A percentile compares a stretch with the other conserved stretches of the same genome.
Evolutionary conservation across 2,888 invertebrate genomes (phyloP).

Genomic region (Campopleginae sp.): DNA sequence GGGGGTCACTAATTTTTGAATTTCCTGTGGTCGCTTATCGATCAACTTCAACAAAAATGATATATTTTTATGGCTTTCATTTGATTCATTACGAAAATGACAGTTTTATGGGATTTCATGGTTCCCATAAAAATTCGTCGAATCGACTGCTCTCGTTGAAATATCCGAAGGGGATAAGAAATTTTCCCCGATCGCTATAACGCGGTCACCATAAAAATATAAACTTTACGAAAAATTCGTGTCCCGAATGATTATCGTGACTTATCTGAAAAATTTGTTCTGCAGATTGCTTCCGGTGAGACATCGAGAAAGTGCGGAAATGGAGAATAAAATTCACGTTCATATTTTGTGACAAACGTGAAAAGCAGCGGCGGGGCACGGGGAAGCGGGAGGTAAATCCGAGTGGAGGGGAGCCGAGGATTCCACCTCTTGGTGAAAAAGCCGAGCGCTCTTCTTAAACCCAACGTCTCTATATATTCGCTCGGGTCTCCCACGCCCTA

Average conservation of each 20-base stretch:
- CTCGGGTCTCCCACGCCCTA: slow-evolving; percentile 71
- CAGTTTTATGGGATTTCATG: neutral
- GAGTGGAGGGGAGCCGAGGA: slow-evolving; percentile 45
- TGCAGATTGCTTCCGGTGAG: neutral
- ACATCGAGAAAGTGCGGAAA: neutral
- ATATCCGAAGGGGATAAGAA: neutral
- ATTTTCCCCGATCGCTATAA: neutral
- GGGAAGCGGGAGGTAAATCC: slow-evolving; percentile 33
- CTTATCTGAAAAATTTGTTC: neutral
- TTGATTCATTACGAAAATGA: neutral
- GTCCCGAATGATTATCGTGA: neutral
- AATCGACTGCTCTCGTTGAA: neutral
- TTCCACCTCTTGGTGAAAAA: slow-evolving; percentile 64
- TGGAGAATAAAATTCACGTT: neutral
- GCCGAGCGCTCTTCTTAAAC: slow-evolving; percentile 63
- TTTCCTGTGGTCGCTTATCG: neutral
- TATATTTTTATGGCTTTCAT: neutral
- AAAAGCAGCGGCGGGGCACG: neutral
- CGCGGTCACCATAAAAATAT: neutral
- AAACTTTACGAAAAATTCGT: neutral
- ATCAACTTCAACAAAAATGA: neutral
- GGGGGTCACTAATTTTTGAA: neutral
- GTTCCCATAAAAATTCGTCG: too few species aligned
- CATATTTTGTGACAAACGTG: neutral
- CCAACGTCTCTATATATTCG: slow-evolving; percentile 66